Evolutionary conservation across 2,113 vertebrate genomes (phyloP).

Genomic region (Penelope pileata): DNA sequence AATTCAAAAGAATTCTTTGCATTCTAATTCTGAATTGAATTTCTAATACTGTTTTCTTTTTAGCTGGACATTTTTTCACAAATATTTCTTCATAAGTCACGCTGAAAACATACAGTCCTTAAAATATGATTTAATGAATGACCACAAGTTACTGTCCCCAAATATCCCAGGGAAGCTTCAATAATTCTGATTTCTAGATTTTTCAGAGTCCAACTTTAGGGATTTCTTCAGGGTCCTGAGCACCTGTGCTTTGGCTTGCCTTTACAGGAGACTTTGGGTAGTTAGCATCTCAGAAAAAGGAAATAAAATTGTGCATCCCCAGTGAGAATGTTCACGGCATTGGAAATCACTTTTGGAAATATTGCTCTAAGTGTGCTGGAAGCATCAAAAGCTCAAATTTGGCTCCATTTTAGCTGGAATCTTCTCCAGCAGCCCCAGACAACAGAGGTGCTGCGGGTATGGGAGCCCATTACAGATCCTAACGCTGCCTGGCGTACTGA

Average conservation of each 20-base stretch:
- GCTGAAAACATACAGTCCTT: background rate
- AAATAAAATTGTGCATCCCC: background rate
- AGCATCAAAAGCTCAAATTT: background rate
- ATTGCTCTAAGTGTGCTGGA: background rate
- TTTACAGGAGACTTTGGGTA: background rate
- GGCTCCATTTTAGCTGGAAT: background rate
- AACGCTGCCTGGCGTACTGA: background rate
- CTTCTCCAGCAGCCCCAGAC: background rate
- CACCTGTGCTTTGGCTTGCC: background rate
- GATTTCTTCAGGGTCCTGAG: background rate
- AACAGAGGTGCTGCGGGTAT: background rate
- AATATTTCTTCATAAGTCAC: background rate
- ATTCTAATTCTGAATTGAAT: background rate
- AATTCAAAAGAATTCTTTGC: background rate
- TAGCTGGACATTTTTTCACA: background rate
- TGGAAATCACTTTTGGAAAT: background rate
- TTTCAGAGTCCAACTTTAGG: background rate
- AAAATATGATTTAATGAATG: background rate
- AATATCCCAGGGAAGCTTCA: background rate
- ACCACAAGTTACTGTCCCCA: background rate
- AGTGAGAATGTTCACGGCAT: background rate
- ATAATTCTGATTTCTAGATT: background rate
- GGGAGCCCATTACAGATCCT: background rate
- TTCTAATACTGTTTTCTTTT: background rate
- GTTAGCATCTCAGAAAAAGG: background rate